phyloP scores from a whole-genome alignment of 2,888 invertebrate species.

The Mamestra brassicae region DNA sequence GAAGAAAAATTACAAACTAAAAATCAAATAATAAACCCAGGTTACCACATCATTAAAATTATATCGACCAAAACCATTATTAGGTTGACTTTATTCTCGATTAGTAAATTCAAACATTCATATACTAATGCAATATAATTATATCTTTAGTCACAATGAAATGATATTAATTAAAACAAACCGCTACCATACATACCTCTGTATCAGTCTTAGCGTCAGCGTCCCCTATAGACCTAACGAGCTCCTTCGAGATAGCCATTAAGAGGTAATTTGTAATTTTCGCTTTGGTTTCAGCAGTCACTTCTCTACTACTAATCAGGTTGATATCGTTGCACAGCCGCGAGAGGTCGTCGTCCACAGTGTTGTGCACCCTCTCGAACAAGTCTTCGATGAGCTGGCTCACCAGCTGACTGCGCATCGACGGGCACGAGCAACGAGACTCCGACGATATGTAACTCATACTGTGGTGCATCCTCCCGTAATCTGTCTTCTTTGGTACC shows the following conservation, averaged over 20 bases:
- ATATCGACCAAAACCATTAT: constrained; percentile 75
- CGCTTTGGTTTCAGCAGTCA: constrained; percentile 85
- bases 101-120: constrained; percentile 65
- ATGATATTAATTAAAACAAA: constrained; percentile 57
- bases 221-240: constrained; percentile 88
- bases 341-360: constrained; percentile 84
- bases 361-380: constrained; percentile 86
- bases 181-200: constrained; percentile 83
- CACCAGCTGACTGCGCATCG: constrained; percentile 87
- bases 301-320: constrained; percentile 77
- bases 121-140: constrained; percentile 75
- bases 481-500: constrained; percentile 88
- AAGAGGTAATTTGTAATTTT: constrained; percentile 89
- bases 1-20: neutral
- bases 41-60: constrained; percentile 51
- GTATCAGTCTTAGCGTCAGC: constrained; percentile 90
- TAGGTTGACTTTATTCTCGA: constrained; percentile 69
- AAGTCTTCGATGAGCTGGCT: constrained; percentile 87
- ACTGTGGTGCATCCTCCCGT: constrained; percentile 87
- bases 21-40: constrained; percentile 29
- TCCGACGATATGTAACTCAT: constrained; percentile 87
- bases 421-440: constrained; percentile 85
- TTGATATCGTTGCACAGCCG: constrained; percentile 84
- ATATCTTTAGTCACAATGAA: constrained; percentile 82
- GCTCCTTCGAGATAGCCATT: constrained; percentile 89